Base-by-base conservation (phyloP, 2,888 invertebrate species). In the Clepsis dumicolana region DNA sequence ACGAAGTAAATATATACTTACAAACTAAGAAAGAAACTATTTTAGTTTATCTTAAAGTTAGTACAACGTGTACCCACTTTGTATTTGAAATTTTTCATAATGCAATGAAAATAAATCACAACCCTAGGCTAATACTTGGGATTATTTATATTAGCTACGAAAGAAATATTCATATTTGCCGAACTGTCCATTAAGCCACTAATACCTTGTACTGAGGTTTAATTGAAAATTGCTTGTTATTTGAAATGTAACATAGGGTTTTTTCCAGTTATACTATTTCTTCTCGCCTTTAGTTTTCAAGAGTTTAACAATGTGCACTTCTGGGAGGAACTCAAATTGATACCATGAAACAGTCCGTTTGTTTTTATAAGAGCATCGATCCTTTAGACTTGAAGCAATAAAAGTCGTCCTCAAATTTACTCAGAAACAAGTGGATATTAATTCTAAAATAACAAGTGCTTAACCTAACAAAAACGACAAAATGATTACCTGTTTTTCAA, bases 401-500 rank as follows among this genome's bases (percentile, higher is more conserved):
- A 10, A 35, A 35, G 1, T 10, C 4, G 21, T 21, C 21, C 12
- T 48, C 10, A 3, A 21, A 21, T 48, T 48, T 48, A 10, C 10
- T 52, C 25, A 25, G 52, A 25, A 25, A n/a, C 14, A 24, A 14
- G 5, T 56, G 12, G 29, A 35, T 14, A 14, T 14, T 32, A 56
- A 35, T 38, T 21, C 59, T 41, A 53, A 38, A 53, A 53, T 25
- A 38, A 41, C 63, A 27, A 54, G 25, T 24, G 16, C 63, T 53
- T 68, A 68, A 64, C 52, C 12, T 64, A 64, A 53, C 63, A 63
- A 68, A 59, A 68, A 64, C 59, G 27, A 52, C 68, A 59, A 68
- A 68, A 53, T 64, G 57, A 41, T 68, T 68, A 68, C 68, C 68
- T 68, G 68, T 68, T 50, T 48, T 18, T 57, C 62, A 67, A 67